phyloP scores from a whole-genome alignment of 2,888 invertebrate genomes.

The Hypomecis punctinalis region DNA sequence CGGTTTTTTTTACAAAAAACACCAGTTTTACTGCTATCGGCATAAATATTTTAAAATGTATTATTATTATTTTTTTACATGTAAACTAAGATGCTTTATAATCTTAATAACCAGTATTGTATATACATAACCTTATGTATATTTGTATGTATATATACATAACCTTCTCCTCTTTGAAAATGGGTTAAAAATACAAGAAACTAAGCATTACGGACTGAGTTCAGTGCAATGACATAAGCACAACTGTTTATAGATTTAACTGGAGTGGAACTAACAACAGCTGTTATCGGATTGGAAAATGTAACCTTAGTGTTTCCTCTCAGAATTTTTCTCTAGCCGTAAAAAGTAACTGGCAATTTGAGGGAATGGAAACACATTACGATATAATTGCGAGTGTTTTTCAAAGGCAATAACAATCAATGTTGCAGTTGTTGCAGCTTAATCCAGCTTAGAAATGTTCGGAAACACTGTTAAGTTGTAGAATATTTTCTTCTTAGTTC shows the following conservation, averaged over 20 bases:
- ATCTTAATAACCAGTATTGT: no score
- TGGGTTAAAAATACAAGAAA: no score
- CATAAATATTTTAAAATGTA: no score
- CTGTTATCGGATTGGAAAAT: conserved; percentile 51
- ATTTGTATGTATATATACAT: no score
- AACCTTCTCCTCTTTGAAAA: no score
- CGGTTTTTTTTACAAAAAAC: no score
- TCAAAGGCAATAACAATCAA: conserved; percentile 56
- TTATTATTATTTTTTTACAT: no score
- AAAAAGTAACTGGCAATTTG: conserved; percentile 68
- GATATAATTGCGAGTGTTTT: conserved; percentile 67
- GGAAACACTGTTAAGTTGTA: conserved; percentile 20
- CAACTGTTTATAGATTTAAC: conserved; percentile 23
- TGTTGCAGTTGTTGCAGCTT: conserved; percentile 43
- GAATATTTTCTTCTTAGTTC: conserved; percentile 8
- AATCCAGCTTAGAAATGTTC: conserved; percentile 28
- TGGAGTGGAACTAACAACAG: conserved; percentile 48
- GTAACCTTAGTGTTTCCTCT: conserved; percentile 56
- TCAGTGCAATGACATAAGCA: no score
- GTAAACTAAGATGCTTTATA: no score
- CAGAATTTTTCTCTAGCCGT: conserved; percentile 59
- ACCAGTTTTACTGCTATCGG: no score
- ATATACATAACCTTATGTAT: no score
- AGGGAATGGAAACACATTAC: conserved; percentile 67
- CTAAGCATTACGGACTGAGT: no score